Conservation (phyloP, 2,797 vertebrate species). For the Clarias platycephalus region DNA sequence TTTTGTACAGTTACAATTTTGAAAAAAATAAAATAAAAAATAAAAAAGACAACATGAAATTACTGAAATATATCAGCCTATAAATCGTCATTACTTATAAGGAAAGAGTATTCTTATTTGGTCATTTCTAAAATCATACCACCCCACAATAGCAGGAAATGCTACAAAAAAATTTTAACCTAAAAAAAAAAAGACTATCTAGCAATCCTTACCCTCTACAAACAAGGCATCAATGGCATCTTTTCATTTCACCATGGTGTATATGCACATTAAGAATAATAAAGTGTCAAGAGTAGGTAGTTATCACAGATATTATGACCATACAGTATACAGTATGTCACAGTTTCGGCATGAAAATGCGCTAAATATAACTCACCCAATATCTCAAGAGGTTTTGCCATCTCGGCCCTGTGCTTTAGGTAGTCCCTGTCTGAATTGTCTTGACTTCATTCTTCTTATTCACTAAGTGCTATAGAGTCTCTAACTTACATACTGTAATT, state of each 20-base stretch:
- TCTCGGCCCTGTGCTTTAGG: constrained; percentile 4
- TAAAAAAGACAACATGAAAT: constrained; percentile 45
- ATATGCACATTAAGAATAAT: constrained; percentile 21
- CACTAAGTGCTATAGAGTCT: constrained; percentile 25
- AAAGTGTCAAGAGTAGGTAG: constrained; percentile 21
- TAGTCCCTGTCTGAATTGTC: neutral
- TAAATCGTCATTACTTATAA: constrained; percentile 62
- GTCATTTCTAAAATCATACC: constrained; percentile 52
- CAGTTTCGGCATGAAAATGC: constrained; percentile 17
- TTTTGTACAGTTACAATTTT: constrained; percentile 60
- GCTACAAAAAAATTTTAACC: constrained; percentile 44
- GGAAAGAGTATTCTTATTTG: constrained; percentile 61
- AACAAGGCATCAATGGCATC: neutral
- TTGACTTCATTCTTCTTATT: neutral
- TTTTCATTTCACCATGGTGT: neutral
- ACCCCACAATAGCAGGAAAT: constrained; percentile 61
- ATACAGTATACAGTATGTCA: neutral
- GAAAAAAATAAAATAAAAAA: constrained; percentile 30
- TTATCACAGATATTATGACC: constrained; percentile 6
- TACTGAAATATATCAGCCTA: constrained; percentile 57
- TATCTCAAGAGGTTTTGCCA: neutral
- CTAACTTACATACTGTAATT: neutral
- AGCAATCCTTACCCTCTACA: constrained; percentile 29
- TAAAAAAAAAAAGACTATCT: constrained; percentile 29
- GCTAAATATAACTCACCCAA: constrained; percentile 14